Base-by-base conservation (phyloP, 2,113 vertebrate genomes). In the Micronisus gabar region DNA sequence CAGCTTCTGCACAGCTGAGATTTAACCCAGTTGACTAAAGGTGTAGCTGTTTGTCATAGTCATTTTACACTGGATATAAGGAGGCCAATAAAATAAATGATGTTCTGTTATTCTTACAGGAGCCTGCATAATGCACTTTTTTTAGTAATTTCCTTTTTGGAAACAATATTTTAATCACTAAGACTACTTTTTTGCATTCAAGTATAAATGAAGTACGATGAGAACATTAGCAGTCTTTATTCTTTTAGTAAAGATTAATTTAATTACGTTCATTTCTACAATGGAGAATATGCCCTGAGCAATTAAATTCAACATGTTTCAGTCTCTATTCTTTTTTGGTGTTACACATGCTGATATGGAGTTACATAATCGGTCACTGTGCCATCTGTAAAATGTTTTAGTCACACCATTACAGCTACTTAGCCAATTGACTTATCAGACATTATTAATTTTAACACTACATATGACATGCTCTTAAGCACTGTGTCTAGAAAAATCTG, bases 361-460 rank as follows among this genome's bases (percentile, higher is more conserved):
- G 52, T 81, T 81, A 84, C 48, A 53, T 47, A 87, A 86, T 20
- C 6, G 32, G 94, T 85, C 92, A 91, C 32, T 53, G 56, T 88
- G 65, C 91, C 88, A 95, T 94, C 88, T 95, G 93, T 75, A 94
- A 87, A 81, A 80, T 87, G 53, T 92, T 97, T 81, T 70, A 94
- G 72, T 95, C 93, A 94, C 48, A 65, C 55, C 32, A 85, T 34
- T 38, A 53, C 53, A 89, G 34, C 50, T 74, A 86, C 47, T 80
- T 40, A 38, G 20, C 26, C n/a, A 93, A 81, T 5, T 91, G 52
- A 78, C 52, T 87, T 68, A 91, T 18, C 50, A 92, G 91, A 62
- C 29, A n/a, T 63, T n/a, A 17, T 66, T 95, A 70, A 81, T 47
- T 86, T 72, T 66, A 95, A 79, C 61, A 81, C 30, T 53, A 43